Percentiles rank a stretch among this genome's conserved stretches.
Evolutionary conservation across 64 coral and sea anemone genomes (phyloP).

Genomic region (Stichodactyla mertensii): DNA sequence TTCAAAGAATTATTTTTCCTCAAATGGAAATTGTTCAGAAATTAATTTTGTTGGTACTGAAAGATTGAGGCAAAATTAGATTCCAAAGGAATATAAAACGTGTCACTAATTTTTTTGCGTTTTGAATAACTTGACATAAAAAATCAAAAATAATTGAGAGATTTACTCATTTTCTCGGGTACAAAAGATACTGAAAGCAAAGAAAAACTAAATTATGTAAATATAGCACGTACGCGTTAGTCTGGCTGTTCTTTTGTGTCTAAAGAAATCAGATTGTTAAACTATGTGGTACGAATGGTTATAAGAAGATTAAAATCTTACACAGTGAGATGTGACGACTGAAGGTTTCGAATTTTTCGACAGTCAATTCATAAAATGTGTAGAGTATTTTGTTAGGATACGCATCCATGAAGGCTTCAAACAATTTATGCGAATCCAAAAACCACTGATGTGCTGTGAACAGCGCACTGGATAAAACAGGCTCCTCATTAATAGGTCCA

Average conservation of each 20-base stretch:
- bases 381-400: constrained; percentile 41
- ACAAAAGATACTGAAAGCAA: neutral
- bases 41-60: neutral
- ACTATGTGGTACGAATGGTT: neutral
- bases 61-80: no score
- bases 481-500: constrained; percentile 47
- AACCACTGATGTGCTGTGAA: constrained; percentile 88
- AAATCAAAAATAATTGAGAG: neutral
- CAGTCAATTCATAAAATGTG: neutral
- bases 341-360: neutral
- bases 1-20: neutral
- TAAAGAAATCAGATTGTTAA: neutral
- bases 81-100: neutral
- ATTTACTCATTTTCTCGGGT: neutral
- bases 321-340: neutral
- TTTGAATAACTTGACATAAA: neutral
- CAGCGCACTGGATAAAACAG: constrained; percentile 58
- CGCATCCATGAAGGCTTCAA: constrained; percentile 69
- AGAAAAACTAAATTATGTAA: neutral
- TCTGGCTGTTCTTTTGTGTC: neutral
- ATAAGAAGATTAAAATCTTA: constrained; percentile 12
- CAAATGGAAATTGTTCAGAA: neutral
- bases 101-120: neutral
- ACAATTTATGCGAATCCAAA: constrained; percentile 62
- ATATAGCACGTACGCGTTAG: neutral